Conservation (phyloP, 2,113 vertebrate species). For the Oryzias curvinotus region DNA sequence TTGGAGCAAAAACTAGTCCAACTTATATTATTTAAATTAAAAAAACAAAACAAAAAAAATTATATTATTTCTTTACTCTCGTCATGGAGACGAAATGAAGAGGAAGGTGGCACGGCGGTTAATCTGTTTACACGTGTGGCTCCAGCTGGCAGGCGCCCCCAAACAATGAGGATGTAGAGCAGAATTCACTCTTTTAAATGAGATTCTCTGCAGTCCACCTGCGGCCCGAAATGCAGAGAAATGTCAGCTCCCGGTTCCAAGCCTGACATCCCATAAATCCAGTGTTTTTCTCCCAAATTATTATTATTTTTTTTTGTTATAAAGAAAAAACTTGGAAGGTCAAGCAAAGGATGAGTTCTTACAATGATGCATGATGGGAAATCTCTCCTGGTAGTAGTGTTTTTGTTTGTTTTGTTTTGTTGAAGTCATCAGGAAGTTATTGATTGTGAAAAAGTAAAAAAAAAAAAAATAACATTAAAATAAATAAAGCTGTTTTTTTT, state of each 20-base stretch:
- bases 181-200: conserved; percentile 42
- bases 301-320: background rate
- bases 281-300: background rate
- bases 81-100: conserved; percentile 41
- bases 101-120: conserved; percentile 4
- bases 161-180: conserved; percentile 17
- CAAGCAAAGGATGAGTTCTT: background rate
- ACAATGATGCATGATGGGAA: no score
- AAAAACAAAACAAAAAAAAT: conserved; percentile 56
- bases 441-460: no score
- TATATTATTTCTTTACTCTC: conserved; percentile 34
- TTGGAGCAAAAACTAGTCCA: conserved; percentile 17
- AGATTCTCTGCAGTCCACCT: conserved; percentile 59
- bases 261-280: conserved; percentile 21
- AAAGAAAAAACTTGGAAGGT: conserved; percentile 41
- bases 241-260: conserved; percentile 56
- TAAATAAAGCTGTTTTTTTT: no score
- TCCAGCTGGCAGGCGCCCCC: conserved; percentile 29
- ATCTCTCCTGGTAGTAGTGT: no score
- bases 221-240: conserved; percentile 60
- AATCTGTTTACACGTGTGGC: background rate
- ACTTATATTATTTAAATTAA: conserved; percentile 49
- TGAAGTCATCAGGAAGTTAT: no score
- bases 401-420: no score
- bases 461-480: no score